These are phyloP conservation scores for Cacoxenus indagator DNA, from an alignment of 2,888 invertebrate species.

Conservation along the genomic window DNA sequence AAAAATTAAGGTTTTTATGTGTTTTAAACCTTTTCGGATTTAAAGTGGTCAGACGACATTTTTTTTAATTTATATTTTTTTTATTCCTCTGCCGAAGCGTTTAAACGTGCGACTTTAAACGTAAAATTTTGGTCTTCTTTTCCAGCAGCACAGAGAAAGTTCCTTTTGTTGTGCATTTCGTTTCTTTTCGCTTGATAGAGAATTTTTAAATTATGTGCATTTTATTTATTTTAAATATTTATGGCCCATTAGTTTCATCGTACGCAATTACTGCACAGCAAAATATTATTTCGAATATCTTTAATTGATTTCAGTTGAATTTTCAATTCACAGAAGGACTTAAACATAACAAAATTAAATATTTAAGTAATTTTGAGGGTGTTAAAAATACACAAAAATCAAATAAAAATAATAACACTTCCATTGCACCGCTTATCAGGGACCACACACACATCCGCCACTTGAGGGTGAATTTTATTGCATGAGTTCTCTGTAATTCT, in stretches of 20 bases:
- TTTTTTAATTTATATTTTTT: not conserved
- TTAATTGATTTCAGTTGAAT: not conserved
- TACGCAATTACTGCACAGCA: not conserved
- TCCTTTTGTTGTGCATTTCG: not conserved
- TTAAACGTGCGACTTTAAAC: no score
- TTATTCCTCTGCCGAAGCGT: no score
- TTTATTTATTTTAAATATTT: not conserved
- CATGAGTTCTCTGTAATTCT: not conserved
- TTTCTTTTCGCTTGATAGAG: not conserved
- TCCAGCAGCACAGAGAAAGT: not conserved
- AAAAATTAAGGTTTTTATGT: not conserved
- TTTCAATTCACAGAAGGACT: not conserved
- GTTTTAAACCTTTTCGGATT: not conserved
- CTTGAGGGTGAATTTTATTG: not conserved
- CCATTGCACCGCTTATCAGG: not conserved
- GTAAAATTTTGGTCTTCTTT: no score
- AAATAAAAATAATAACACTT: no score
- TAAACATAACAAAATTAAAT: not conserved
- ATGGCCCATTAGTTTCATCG: not conserved
- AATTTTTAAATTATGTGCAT: no score
- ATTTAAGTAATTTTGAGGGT: no score
- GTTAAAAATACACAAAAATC: no score
- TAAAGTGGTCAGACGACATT: slow-evolving; percentile 12
- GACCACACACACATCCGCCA: not conserved
- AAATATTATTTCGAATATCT: not conserved